phyloP scores from a whole-genome alignment of 2,113 vertebrate genomes.

The Paraplagusia blochii region DNA sequence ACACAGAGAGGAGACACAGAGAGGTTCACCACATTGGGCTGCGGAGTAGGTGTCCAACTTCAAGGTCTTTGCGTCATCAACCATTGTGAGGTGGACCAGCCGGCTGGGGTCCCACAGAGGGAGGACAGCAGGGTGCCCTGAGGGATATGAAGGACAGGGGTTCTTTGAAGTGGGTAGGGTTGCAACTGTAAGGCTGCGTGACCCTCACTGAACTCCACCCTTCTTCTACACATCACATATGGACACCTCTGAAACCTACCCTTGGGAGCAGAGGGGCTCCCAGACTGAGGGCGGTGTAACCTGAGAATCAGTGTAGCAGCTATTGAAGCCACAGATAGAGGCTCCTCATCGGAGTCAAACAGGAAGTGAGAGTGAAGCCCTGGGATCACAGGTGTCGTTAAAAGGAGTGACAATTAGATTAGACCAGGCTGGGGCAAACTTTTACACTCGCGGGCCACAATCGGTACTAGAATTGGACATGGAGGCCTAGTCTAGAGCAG shows the following conservation, averaged over 20 bases:
- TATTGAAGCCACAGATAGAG: slow-evolving; percentile 45
- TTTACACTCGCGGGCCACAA: no score
- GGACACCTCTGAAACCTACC: slow-evolving; percentile 42
- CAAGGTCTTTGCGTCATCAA: slow-evolving; percentile 49
- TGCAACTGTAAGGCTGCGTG: slow-evolving; percentile 28
- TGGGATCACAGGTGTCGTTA: slow-evolving; percentile 44
- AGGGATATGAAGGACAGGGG: slow-evolving; percentile 42
- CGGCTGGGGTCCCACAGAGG: slow-evolving; percentile 11
- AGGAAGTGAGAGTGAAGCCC: slow-evolving; percentile 52
- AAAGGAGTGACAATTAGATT: slow-evolving; percentile 67
- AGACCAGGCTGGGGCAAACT: no score
- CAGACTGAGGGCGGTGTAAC: slow-evolving; percentile 46
- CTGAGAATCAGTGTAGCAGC: slow-evolving; percentile 57
- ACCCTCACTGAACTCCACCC: slow-evolving; percentile 40
- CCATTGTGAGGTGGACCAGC: slow-evolving; percentile 32
- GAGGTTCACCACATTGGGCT: slow-evolving; percentile 38
- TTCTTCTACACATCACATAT: slow-evolving; percentile 52
- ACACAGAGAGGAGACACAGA: slow-evolving; percentile 26
- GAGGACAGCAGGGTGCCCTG: slow-evolving; percentile 47
- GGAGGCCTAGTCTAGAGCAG: no score
- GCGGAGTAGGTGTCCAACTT: slow-evolving; percentile 57
- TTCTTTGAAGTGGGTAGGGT: slow-evolving; percentile 59
- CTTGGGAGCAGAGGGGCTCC: slow-evolving; percentile 23
- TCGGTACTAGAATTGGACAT: no score
- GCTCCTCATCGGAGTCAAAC: slow-evolving; percentile 52